phyloP scores from a whole-genome alignment of 2,888 invertebrate species.

The Melanostoma mellinum region DNA sequence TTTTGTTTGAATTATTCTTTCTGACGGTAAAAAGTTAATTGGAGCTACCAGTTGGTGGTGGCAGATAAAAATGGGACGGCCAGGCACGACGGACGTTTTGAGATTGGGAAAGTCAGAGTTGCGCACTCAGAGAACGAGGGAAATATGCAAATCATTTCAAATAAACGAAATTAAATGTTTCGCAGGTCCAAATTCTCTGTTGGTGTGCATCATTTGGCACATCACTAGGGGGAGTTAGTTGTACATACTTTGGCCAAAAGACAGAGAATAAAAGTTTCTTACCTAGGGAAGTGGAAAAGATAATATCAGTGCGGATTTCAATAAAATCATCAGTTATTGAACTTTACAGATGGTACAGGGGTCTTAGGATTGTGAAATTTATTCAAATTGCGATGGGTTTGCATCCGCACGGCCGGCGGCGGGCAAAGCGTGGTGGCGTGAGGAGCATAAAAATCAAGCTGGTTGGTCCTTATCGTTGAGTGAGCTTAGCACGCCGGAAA shows the following conservation, averaged over 20 bases:
- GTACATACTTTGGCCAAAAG: neutral
- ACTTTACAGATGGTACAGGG: constrained; percentile 12
- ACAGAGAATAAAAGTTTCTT: constrained; percentile 9
- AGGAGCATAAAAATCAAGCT: no score
- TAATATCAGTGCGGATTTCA: constrained; percentile 45
- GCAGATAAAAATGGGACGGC: neutral
- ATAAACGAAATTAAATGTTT: constrained; percentile 59
- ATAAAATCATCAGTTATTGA: constrained; percentile 49
- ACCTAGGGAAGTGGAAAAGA: constrained; percentile 36
- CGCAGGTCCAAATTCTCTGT: neutral
- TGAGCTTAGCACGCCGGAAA: no score
- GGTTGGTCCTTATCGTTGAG: no score
- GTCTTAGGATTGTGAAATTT: neutral
- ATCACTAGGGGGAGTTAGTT: constrained; percentile 10
- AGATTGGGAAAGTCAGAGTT: constrained; percentile 2
- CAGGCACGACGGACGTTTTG: neutral
- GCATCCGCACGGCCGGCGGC: no score
- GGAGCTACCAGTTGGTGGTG: constrained; percentile 1
- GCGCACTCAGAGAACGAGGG: neutral
- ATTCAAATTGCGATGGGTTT: neutral
- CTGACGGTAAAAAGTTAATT: constrained; percentile 26
- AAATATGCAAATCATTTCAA: constrained; percentile 41
- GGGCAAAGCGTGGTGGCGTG: no score
- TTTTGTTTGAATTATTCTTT: no score
- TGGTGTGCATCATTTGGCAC: constrained; percentile 51